Evolutionary conservation across 1,140 invertebrate species (phyloP).

Genomic region (Neocloeon triangulifer): DNA sequence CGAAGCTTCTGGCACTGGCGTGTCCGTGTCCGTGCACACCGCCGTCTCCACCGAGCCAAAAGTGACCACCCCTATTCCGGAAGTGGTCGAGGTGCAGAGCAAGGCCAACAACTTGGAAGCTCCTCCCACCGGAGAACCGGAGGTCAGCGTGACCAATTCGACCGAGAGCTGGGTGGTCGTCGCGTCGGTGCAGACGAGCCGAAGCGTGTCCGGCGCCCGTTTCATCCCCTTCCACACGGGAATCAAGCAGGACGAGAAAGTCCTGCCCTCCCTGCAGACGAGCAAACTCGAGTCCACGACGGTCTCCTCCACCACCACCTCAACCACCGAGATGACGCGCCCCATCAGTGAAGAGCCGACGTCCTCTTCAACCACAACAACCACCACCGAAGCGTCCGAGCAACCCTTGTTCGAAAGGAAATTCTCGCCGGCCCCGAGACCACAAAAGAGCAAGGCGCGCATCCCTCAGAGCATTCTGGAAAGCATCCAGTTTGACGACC

Average conservation of each 20-base stretch:
- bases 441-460: constrained; percentile 15
- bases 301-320: constrained; percentile 55
- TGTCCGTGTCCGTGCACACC: not conserved
- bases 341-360: constrained; percentile 55
- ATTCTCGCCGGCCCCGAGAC: constrained; percentile 29
- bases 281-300: constrained; percentile 6
- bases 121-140: constrained; percentile 6
- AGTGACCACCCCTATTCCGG: not conserved
- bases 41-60: not conserved
- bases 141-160: constrained; percentile 11
- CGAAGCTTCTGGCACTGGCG: not conserved
- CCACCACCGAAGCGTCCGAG: constrained; percentile 10
- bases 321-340: constrained; percentile 59
- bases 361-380: constrained; percentile 13
- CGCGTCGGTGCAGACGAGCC: constrained; percentile 61
- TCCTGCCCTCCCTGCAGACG: not conserved
- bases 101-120: constrained; percentile 15
- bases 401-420: constrained; percentile 34
- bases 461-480: constrained; percentile 19
- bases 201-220: constrained; percentile 56
- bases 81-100: constrained; percentile 46
- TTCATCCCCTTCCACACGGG: constrained; percentile 44
- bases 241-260: constrained; percentile 44
- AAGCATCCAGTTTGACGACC: constrained; percentile 32
- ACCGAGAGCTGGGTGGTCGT: constrained; percentile 49